Conservation (phyloP, 1,140 invertebrate species). For the Lepeophtheirus salmonis region DNA sequence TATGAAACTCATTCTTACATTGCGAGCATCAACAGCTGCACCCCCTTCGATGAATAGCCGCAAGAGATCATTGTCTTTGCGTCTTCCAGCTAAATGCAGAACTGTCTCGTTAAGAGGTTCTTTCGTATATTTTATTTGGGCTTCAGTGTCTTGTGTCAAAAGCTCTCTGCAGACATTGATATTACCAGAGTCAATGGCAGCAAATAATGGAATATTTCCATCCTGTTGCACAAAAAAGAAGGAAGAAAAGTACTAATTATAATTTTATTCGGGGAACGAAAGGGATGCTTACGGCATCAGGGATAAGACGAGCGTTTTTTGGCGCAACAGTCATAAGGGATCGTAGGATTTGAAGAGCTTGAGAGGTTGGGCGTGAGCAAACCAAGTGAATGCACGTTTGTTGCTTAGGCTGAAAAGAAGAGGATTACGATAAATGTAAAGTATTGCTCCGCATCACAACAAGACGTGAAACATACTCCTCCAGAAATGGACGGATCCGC, state of each 20-base stretch:
- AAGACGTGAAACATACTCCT: conserved; percentile 47
- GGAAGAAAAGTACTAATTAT: conserved; percentile 15
- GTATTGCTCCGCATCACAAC: too few species aligned
- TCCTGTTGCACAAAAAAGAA: conserved; percentile 38
- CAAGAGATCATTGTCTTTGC: conserved; percentile 71
- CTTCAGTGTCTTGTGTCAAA: conserved; percentile 48
- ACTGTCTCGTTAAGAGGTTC: conserved; percentile 44
- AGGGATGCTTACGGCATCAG: conserved; percentile 9
- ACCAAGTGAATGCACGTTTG: conserved; percentile 21
- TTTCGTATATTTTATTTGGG: conserved; percentile 50
- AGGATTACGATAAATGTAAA: conserved; percentile 5
- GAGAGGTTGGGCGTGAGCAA: conserved; percentile 20
- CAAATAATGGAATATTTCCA: conserved; percentile 74
- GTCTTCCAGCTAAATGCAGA: conserved; percentile 66
- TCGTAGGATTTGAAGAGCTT: conserved; percentile 16
- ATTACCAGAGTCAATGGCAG: conserved; percentile 80
- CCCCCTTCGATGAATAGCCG: conserved; percentile 76
- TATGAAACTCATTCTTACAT: too few species aligned
- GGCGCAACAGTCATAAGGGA: conserved; percentile 6
- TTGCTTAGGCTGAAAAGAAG: conserved; percentile 22
- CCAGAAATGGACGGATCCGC: conserved; percentile 77
- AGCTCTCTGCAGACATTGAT: conserved; percentile 77
- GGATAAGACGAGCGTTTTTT: conserved; percentile 9
- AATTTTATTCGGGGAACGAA: neutral
- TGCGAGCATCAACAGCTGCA: conserved; percentile 69